Conservation (phyloP, 2,888 invertebrate species). For the Melieria picta region DNA sequence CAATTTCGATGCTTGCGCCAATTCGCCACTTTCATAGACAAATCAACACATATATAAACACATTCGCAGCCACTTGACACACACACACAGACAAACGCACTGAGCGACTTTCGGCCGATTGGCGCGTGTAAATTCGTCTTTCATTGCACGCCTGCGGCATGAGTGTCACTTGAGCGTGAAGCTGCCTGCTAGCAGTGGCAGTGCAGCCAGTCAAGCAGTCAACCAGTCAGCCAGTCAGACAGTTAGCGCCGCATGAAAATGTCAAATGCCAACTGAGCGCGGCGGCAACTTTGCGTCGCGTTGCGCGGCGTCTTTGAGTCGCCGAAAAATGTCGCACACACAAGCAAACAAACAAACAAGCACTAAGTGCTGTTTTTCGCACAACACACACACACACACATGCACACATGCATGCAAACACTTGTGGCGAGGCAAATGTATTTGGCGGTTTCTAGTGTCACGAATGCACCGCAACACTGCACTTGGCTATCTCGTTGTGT, state of each 20-base stretch:
- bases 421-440: too few relatives aligned
- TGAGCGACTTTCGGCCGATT: not conserved
- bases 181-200: conserved; percentile 1
- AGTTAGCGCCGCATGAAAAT: conserved; percentile 4
- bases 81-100: not conserved
- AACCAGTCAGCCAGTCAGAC: not conserved
- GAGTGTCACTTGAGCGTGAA: conserved; percentile 24
- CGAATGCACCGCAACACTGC: not conserved
- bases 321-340: not conserved
- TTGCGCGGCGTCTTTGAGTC: conserved; percentile 13
- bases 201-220: not conserved
- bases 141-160: not conserved
- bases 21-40: conserved; percentile 3
- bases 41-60: conserved; percentile 18
- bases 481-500: conserved; percentile 1
- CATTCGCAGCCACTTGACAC: not conserved
- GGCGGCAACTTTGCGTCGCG: not conserved
- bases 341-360: too few relatives aligned
- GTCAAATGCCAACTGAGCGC: conserved; percentile 14
- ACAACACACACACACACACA: too few relatives aligned
- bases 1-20: conserved; percentile 8
- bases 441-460: too few relatives aligned
- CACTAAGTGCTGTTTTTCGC: too few relatives aligned
- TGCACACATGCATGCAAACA: too few relatives aligned
- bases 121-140: too few relatives aligned